These are phyloP conservation scores for Porites rus DNA, from an alignment of 92 coral and sea anemone species.

Conservation along the genomic window DNA sequence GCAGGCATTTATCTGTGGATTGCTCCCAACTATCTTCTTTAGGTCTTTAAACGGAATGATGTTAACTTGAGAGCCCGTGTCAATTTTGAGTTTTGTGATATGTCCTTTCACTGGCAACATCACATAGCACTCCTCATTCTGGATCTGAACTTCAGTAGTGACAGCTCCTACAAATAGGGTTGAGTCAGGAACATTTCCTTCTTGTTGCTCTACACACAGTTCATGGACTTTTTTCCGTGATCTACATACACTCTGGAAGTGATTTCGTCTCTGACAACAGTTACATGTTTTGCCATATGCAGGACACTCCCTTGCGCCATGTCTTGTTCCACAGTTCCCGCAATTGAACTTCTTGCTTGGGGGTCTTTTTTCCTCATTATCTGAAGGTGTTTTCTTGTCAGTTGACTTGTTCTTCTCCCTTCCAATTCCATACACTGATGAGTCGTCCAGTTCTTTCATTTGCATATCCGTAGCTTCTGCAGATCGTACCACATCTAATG, in stretches of 20 bases:
- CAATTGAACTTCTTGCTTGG: constrained; percentile 21
- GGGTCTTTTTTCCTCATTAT: constrained; percentile 33
- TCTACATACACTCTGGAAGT: too few species aligned
- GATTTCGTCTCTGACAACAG: too few species aligned
- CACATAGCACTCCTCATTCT: constrained; percentile 3
- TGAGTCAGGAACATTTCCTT: neutral
- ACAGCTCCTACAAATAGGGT: constrained; percentile 44
- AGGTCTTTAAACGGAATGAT: neutral
- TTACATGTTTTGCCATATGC: too few species aligned
- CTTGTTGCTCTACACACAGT: neutral
- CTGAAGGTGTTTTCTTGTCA: constrained; percentile 23
- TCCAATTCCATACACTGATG: neutral
- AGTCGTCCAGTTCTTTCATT: neutral
- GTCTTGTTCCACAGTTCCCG: constrained; percentile 26
- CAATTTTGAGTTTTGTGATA: constrained; percentile 59
- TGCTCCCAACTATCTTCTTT: constrained; percentile 1
- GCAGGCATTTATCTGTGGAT: neutral
- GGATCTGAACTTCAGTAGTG: constrained; percentile 22
- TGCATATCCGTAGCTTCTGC: neutral
- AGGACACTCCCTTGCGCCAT: neutral
- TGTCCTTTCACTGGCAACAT: constrained; percentile 47
- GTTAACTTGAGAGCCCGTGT: constrained; percentile 37
- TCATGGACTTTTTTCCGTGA: neutral
- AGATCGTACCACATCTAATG: neutral
- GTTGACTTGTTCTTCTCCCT: too few species aligned